These are phyloP conservation scores for Allophyes oxyacanthae DNA, from an alignment of 2,888 invertebrate genomes.

Conservation along the genomic window DNA sequence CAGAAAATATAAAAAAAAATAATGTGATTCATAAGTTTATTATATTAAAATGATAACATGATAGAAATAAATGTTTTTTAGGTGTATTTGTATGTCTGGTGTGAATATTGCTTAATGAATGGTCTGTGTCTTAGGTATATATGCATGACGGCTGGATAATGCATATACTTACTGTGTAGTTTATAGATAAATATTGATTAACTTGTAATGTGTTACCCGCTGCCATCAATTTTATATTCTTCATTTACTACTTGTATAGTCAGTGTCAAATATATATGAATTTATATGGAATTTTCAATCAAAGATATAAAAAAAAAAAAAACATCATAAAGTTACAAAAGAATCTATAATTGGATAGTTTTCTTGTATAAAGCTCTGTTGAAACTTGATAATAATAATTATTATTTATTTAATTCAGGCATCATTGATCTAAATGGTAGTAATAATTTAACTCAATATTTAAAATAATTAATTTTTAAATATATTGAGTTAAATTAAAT, in stretches of 20 bases:
- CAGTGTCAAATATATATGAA: no score
- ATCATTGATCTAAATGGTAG: no score
- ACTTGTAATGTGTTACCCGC: slow-evolving; percentile 19
- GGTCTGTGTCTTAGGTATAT: slow-evolving; percentile 64
- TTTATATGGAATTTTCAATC: no score
- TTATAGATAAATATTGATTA: slow-evolving; percentile 17
- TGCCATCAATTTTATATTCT: background rate
- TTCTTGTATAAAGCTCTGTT: no score
- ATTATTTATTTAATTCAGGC: no score
- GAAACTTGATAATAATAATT: no score
- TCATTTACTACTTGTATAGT: background rate
- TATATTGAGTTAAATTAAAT: no score
- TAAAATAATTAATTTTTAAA: no score
- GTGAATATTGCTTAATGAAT: slow-evolving; percentile 55
- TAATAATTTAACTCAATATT: no score
- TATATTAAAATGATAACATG: slow-evolving; percentile 52
- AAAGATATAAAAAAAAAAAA: no score
- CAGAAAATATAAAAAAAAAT: slow-evolving; percentile 65
- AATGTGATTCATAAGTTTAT: slow-evolving; percentile 83
- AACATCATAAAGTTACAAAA: no score
- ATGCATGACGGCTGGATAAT: slow-evolving; percentile 73
- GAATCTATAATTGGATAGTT: no score
- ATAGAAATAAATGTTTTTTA: slow-evolving; percentile 53
- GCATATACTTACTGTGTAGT: slow-evolving; percentile 53
- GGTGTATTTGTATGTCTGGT: slow-evolving; percentile 53